Conservation (phyloP, 2,113 vertebrate species). For the Himantopus leucocephalus region DNA sequence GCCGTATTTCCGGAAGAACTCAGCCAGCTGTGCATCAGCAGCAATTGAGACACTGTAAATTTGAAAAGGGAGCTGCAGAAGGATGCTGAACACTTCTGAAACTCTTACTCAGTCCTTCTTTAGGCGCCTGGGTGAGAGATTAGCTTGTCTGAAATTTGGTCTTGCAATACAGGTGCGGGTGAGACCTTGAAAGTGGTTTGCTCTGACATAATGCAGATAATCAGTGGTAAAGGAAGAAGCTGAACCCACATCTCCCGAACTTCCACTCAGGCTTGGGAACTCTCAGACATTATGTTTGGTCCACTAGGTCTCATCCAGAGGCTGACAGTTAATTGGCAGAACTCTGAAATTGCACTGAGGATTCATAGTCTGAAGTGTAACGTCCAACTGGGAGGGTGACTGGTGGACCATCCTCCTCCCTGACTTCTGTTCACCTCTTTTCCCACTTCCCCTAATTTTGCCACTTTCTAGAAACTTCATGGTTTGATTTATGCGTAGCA, state of each 20-base stretch:
- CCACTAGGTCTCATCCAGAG: neutral
- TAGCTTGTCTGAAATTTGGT: neutral
- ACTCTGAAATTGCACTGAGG: neutral
- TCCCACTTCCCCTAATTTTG: neutral
- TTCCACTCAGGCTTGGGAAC: neutral
- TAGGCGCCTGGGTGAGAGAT: neutral
- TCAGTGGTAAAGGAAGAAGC: neutral
- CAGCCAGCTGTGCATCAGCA: constrained; percentile 36
- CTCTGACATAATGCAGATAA: neutral
- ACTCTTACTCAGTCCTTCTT: neutral
- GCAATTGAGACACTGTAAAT: neutral
- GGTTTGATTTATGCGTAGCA: neutral
- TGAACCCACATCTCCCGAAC: neutral
- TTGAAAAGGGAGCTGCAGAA: neutral
- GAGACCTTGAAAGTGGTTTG: neutral
- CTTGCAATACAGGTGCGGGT: neutral
- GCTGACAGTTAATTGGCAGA: neutral
- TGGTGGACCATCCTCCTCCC: neutral
- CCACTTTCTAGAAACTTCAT: neutral
- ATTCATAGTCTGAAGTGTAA: fast-evolving
- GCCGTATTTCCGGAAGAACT: neutral
- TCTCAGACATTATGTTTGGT: neutral
- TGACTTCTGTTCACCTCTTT: neutral
- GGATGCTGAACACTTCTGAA: neutral
- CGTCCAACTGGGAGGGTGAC: neutral